Evolutionary conservation across 2,888 invertebrate genomes (phyloP).

Genomic region (Stenoptilia bipunctidactyla): DNA sequence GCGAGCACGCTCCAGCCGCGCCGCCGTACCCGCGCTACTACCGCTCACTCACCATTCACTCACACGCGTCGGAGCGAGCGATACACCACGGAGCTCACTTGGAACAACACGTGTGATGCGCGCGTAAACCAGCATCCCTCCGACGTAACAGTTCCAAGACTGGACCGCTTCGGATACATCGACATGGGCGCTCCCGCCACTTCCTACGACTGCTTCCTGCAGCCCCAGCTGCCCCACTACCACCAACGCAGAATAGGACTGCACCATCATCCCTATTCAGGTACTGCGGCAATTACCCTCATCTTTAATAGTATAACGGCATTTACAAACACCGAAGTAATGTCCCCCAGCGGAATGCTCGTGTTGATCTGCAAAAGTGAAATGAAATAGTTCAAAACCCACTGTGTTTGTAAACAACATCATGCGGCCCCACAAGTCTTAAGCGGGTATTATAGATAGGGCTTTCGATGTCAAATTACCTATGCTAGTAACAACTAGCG

Average conservation of each 20-base stretch:
- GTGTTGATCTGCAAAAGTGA: too few species aligned
- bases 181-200: constrained; percentile 47
- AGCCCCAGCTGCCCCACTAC: constrained; percentile 8
- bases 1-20: constrained; percentile 52
- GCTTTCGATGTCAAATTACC: too few species aligned
- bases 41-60: constrained; percentile 27
- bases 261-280: constrained; percentile 8
- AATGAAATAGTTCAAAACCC: too few species aligned
- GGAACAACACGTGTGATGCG: constrained; percentile 35
- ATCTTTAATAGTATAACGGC: too few species aligned
- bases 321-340: too few species aligned
- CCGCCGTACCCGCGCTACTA: constrained; percentile 46
- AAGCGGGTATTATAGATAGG: too few species aligned
- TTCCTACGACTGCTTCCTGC: constrained; percentile 22
- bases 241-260: constrained; percentile 20
- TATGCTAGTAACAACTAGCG: too few species aligned
- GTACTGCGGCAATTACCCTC: constrained; percentile 5
- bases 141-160: constrained; percentile 25
- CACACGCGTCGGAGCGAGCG: constrained; percentile 6
- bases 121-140: constrained; percentile 27
- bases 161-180: constrained; percentile 70
- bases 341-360: too few species aligned
- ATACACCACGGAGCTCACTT: constrained; percentile 34
- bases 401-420: too few species aligned
- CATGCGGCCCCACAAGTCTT: too few species aligned